Percentiles rank a stretch among this genome's conserved stretches.
Evolutionary conservation across 2,888 invertebrate species (phyloP).

Genomic region (Aphelenchoides bicaudatus): DNA sequence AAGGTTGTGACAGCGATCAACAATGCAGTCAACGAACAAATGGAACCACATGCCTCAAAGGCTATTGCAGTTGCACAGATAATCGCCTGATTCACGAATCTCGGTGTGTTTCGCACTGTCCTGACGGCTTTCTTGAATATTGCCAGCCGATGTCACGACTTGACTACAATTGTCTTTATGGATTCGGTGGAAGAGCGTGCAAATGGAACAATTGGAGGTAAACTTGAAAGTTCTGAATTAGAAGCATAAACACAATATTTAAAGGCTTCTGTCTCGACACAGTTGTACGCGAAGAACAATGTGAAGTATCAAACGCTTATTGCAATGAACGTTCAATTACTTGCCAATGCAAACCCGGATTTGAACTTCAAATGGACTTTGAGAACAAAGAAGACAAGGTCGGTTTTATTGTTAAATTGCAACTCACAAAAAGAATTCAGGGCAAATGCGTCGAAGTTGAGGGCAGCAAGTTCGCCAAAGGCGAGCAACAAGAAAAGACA

Average conservation of each 20-base stretch:
- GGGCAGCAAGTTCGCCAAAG: conserved; percentile 13
- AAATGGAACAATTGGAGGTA: conserved; percentile 59
- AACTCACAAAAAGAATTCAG: conserved; percentile 1
- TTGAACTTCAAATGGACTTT: conserved; percentile 55
- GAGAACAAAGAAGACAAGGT: conserved; percentile 50
- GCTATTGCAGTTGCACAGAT: conserved; percentile 55
- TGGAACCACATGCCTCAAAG: conserved; percentile 51
- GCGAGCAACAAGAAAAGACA: background rate
- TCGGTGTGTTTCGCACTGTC: conserved; percentile 51
- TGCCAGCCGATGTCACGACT: conserved; percentile 58
- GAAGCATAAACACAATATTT: too few species aligned
- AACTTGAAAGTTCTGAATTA: too few species aligned
- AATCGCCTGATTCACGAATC: conserved; percentile 50
- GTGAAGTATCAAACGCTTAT: conserved; percentile 52
- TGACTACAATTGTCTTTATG: conserved; percentile 60
- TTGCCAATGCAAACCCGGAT: conserved; percentile 55
- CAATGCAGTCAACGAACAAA: conserved; percentile 50
- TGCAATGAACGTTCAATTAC: conserved; percentile 57
- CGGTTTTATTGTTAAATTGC: background rate
- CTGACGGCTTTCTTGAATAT: conserved; percentile 59
- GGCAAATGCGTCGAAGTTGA: conserved; percentile 15
- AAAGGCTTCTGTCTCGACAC: conserved; percentile 58
- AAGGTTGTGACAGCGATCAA: conserved; percentile 54
- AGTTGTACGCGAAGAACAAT: conserved; percentile 53
- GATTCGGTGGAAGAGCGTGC: conserved; percentile 58